Evolutionary conservation across 2,797 vertebrate species (phyloP).

Genomic region (Halcyon chelicuti): DNA sequence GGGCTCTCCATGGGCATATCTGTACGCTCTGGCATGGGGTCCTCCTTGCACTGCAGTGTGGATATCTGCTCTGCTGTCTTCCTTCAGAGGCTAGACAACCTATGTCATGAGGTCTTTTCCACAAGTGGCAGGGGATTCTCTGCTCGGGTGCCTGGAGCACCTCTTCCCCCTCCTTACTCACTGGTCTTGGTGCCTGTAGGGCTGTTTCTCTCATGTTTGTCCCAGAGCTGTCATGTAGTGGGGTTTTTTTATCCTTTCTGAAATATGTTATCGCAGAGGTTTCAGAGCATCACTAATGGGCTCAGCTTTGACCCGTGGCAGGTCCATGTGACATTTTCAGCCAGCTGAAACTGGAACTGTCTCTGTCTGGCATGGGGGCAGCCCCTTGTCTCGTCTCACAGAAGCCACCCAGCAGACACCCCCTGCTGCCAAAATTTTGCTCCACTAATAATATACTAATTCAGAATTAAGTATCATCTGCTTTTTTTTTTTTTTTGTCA

Average conservation of each 20-base stretch:
- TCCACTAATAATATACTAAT: not conserved
- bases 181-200: not conserved
- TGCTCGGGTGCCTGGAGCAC: not conserved
- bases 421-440: not conserved
- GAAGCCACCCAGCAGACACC: not conserved
- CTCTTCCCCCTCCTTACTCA: not conserved
- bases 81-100: not conserved
- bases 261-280: not conserved
- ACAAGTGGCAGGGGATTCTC: not conserved
- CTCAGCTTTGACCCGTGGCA: not conserved
- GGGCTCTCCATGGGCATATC: not conserved
- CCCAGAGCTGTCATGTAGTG: not conserved
- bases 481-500: not conserved
- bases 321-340: too few species aligned
- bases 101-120: not conserved
- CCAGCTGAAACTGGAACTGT: not conserved
- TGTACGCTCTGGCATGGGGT: not conserved
- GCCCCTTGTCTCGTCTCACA: not conserved
- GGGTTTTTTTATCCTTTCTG: not conserved
- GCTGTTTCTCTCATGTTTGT: not conserved
- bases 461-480: not conserved
- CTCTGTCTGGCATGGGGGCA: not conserved
- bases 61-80: not conserved
- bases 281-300: not conserved
- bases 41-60: not conserved